Conservation (phyloP, 2,797 vertebrate genomes). For the Cyclura pinguis region DNA sequence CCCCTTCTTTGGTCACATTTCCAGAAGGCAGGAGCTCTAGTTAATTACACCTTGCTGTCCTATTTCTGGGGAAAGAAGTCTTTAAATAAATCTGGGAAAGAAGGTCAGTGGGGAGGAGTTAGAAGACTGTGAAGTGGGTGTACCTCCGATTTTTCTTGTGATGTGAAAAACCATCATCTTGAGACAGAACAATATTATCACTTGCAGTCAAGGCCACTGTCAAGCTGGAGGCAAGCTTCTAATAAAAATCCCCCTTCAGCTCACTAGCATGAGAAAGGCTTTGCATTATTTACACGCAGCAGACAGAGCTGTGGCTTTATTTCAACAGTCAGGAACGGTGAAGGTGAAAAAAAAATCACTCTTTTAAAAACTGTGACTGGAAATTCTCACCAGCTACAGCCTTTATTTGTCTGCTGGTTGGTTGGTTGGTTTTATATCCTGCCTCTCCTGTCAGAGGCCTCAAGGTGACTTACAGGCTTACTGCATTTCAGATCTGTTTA, state of each 20-base stretch:
- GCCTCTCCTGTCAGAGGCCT: too few species aligned
- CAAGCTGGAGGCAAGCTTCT: background rate
- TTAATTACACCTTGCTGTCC: conserved; percentile 29
- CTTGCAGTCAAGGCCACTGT: background rate
- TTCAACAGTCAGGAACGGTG: background rate
- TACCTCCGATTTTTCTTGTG: background rate
- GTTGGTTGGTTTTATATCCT: too few species aligned
- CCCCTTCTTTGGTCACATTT: background rate
- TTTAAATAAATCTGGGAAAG: conserved; percentile 38
- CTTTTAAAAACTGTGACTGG: too few species aligned
- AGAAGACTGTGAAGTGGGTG: background rate
- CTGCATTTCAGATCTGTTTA: too few species aligned
- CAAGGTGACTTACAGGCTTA: too few species aligned
- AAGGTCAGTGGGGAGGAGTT: background rate
- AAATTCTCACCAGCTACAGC: too few species aligned
- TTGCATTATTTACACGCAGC: background rate
- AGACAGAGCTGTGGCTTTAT: background rate
- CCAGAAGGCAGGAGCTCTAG: background rate
- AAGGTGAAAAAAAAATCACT: background rate
- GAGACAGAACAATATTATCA: background rate
- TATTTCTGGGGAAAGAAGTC: conserved; percentile 6
- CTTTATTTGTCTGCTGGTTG: too few species aligned
- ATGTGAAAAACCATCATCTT: background rate
- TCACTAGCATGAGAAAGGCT: background rate
- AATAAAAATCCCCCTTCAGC: background rate